Evolutionary conservation across 2,113 vertebrate genomes (phyloP).

Genomic region (Oriolus oriolus): DNA sequence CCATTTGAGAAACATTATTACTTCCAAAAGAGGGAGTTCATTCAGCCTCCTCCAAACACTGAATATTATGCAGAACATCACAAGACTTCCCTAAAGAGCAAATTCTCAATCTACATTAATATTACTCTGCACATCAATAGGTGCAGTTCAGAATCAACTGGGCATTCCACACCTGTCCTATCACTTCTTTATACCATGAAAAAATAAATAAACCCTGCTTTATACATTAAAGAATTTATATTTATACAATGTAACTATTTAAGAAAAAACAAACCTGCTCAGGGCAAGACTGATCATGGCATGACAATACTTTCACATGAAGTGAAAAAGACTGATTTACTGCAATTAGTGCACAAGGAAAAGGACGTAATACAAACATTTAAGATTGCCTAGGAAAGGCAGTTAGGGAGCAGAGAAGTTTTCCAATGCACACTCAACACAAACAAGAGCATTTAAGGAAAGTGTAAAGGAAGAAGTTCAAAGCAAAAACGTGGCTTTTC

Average conservation of each 20-base stretch:
- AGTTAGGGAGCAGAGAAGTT: neutral
- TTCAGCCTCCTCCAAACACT: neutral
- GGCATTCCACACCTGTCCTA: neutral
- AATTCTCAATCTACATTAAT: neutral
- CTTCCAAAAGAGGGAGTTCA: neutral
- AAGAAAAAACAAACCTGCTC: neutral
- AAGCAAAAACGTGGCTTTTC: neutral
- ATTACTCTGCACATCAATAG: neutral
- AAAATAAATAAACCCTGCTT: neutral
- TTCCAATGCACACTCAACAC: neutral
- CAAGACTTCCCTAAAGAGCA: neutral
- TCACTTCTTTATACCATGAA: neutral
- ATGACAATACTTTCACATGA: neutral
- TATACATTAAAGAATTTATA: neutral
- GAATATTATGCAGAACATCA: neutral
- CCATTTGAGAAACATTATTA: neutral
- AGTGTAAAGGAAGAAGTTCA: neutral
- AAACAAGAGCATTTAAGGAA: neutral
- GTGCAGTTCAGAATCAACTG: neutral
- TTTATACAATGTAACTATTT: neutral
- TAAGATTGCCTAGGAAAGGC: neutral
- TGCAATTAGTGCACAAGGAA: neutral
- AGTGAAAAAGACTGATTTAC: neutral
- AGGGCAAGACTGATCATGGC: neutral
- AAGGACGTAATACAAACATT: neutral